These are phyloP conservation scores for Galerucella pusilla DNA, from an alignment of 2,888 invertebrate genomes.

Conservation along the genomic window DNA sequence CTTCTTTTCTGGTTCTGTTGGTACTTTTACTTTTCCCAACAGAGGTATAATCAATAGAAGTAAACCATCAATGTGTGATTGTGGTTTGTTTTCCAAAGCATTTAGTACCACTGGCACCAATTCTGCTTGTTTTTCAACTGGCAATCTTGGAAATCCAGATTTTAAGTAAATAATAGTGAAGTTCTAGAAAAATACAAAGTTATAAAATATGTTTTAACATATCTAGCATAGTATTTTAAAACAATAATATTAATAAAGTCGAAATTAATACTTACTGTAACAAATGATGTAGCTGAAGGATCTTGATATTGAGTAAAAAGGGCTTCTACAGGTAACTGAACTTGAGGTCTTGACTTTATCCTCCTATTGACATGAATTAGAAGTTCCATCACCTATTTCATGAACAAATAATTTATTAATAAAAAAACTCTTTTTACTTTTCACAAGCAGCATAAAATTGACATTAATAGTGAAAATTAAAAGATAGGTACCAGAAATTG, in stretches of 20 bases:
- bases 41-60: slow-evolving; percentile 84
- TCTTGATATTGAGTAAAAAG: slow-evolving; percentile 84
- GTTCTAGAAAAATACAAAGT: slow-evolving; percentile 72
- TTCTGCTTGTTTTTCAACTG: slow-evolving; percentile 78
- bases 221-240: neutral
- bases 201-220: neutral
- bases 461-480: too few species aligned
- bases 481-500: too few species aligned
- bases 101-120: slow-evolving; percentile 80
- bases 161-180: slow-evolving; percentile 94
- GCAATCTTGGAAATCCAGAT: slow-evolving; percentile 87
- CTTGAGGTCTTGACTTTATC: slow-evolving; percentile 83
- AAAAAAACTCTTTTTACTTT: too few species aligned
- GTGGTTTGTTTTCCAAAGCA: slow-evolving; percentile 83
- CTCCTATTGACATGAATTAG: slow-evolving; percentile 92
- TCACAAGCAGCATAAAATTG: too few species aligned
- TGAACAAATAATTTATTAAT: slow-evolving; percentile 5
- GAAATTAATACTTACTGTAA: slow-evolving; percentile 71
- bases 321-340: slow-evolving; percentile 88
- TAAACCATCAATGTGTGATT: slow-evolving; percentile 87
- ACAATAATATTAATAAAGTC: neutral
- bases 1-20: slow-evolving; percentile 73
- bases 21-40: slow-evolving; percentile 77
- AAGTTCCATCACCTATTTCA: slow-evolving; percentile 85
- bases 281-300: slow-evolving; percentile 80